Conservation (phyloP, 2,888 invertebrate genomes). For the Calliscelio sp. region DNA sequence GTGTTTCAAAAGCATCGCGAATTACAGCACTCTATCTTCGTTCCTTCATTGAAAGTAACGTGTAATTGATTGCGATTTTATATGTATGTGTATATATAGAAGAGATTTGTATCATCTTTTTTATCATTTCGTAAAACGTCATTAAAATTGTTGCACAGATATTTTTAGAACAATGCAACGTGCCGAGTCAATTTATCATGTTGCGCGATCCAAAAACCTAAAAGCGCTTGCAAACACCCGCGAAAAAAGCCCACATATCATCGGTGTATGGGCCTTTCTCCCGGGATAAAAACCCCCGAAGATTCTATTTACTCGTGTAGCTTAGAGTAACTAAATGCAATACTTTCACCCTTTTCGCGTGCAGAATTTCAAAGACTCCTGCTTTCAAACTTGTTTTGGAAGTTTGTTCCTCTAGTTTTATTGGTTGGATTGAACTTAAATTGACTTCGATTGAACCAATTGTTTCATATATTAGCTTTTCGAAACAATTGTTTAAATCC, state of each 20-base stretch:
- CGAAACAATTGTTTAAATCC: not conserved
- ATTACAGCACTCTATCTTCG: slow-evolving; percentile 45
- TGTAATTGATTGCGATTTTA: slow-evolving; percentile 36
- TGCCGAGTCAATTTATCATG: slow-evolving; percentile 42
- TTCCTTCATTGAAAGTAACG: slow-evolving; percentile 19
- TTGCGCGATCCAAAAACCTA: slow-evolving; percentile 46
- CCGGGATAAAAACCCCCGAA: slow-evolving; percentile 14
- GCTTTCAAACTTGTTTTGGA: slow-evolving; percentile 66
- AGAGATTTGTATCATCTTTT: not conserved
- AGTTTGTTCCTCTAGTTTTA: slow-evolving; percentile 63
- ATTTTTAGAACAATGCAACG: slow-evolving; percentile 61
- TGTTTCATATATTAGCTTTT: slow-evolving; percentile 4
- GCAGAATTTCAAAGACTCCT: slow-evolving; percentile 56
- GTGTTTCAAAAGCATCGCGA: slow-evolving; percentile 38
- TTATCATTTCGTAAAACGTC: slow-evolving; percentile 30
- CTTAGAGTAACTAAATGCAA: slow-evolving; percentile 65
- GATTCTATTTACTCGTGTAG: slow-evolving; percentile 43
- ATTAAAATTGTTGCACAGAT: slow-evolving; percentile 60
- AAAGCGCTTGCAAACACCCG: slow-evolving; percentile 15
- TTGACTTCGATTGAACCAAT: slow-evolving; percentile 16
- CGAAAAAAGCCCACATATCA: slow-evolving; percentile 34
- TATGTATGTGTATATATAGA: slow-evolving; percentile 62
- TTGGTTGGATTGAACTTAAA: slow-evolving; percentile 27
- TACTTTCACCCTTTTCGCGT: slow-evolving; percentile 60
- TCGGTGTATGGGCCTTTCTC: slow-evolving; percentile 21